Base-by-base conservation (phyloP, 2,113 vertebrate species). In the Ictalurus punctatus region DNA sequence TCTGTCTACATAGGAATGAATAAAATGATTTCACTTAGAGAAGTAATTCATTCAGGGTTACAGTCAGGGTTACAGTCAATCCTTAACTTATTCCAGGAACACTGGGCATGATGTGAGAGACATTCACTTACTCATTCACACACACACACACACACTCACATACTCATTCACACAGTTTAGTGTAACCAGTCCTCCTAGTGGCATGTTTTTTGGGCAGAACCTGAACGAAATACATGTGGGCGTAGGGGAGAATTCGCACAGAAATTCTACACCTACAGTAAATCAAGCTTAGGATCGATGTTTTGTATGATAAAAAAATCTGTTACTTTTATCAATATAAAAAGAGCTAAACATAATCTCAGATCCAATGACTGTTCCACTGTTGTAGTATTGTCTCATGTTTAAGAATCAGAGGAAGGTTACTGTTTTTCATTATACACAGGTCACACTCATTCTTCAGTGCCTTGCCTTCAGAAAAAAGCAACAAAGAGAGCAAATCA, bases 371-470 rank as follows among this genome's bases (percentile, higher is more conserved):
- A 52, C 74, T 27, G 21, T 78, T 78, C 6, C 23, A 48, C 40
- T 10, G 10, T 79, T 52, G 2, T 79, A n/a, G 44, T 13, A 52
- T 52, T 52, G 13, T 79, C 23, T 27, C 23, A 71, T 14, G 7
- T n/a, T 61, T 34, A 63, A 40, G 10, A 10, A 16, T 78, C 13
- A 37, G 6, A 83, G 19, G 17, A 14, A 44, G 12, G 7, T 63
- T 84, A 34, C 30, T 79, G 3, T 58, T 27, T 69, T 21, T 37
- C 27, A n/a, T 80, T 44, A n/a, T 79, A 56, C 63, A 48, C 95
- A 99, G 98, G 89, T 99, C 98, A 25, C 97, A 97, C 92, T 99
- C 98, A 0, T 95, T 99, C 91, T 94, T 97, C 92, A 97, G 96
- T 37, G 87, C 96, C 0, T 93, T 95, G 76, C 95, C 96, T 10